These are phyloP conservation scores for Macrochelys suwanniensis DNA, from an alignment of 2,797 vertebrate species.

Conservation along the genomic window DNA sequence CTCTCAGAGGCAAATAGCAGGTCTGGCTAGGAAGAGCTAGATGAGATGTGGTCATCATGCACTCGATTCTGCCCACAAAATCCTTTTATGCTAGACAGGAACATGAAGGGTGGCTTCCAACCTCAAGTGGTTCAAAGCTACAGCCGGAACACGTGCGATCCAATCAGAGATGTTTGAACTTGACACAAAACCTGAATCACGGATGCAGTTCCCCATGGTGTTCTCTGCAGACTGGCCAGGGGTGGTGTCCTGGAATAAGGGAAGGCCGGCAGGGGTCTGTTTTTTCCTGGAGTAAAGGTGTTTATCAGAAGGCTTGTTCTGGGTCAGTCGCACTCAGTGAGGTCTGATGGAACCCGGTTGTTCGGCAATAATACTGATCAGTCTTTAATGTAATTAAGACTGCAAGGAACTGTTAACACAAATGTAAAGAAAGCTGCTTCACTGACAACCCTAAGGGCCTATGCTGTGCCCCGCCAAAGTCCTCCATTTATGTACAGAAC, in stretches of 20 bases:
- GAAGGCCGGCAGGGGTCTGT: background rate
- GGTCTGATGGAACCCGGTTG: background rate
- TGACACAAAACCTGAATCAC: background rate
- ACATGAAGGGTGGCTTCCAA: conserved; percentile 11
- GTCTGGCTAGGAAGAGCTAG: conserved; percentile 15
- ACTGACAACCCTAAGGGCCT: fast-evolving
- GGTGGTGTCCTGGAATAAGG: background rate
- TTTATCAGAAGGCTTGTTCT: background rate
- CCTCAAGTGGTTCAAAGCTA: background rate
- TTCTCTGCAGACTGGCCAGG: background rate
- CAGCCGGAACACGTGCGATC: fast-evolving
- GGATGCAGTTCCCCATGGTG: background rate
- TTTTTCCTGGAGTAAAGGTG: background rate
- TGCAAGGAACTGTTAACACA: background rate
- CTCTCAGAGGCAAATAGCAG: conserved; percentile 43
- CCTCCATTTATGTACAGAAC: background rate
- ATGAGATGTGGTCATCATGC: background rate
- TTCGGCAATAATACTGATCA: background rate
- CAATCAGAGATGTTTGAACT: fast-evolving
- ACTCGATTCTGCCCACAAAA: conserved; percentile 44
- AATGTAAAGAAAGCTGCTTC: background rate
- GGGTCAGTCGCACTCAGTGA: background rate
- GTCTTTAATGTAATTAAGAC: background rate
- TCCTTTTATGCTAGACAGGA: conserved; percentile 5
- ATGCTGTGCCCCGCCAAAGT: background rate